Conservation (phyloP, 2,797 vertebrate species). For the Phylloscopus collybita region DNA sequence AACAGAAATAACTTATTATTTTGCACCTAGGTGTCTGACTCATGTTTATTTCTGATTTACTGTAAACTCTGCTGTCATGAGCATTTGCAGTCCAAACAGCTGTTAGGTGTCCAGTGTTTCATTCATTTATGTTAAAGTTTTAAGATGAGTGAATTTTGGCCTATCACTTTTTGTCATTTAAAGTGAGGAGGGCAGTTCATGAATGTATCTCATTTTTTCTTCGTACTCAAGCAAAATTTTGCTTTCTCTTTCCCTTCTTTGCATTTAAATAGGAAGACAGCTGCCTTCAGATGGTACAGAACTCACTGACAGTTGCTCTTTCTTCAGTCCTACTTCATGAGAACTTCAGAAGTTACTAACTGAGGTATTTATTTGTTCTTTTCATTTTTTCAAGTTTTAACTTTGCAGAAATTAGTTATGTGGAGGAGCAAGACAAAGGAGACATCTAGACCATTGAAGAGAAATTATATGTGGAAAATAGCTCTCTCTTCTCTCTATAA, state of each 20-base stretch:
- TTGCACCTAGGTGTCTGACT: background rate
- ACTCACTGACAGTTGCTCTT: background rate
- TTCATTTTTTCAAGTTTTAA: background rate
- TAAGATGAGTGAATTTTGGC: background rate
- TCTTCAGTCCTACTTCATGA: constrained; percentile 45
- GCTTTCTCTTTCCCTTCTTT: constrained; percentile 1
- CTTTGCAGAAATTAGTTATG: background rate
- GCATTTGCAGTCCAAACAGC: background rate
- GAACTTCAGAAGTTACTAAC: constrained; percentile 46
- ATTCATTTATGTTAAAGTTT: background rate
- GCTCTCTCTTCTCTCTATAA: no score
- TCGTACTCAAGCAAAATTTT: background rate
- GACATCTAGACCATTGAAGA: background rate
- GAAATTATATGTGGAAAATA: background rate
- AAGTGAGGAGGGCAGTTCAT: background rate
- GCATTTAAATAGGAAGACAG: constrained; percentile 12
- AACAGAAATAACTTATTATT: background rate
- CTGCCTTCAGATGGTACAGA: constrained; percentile 50
- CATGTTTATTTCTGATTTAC: background rate
- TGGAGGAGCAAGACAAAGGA: background rate
- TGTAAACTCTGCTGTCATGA: background rate
- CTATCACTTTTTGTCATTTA: background rate
- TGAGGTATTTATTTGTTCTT: constrained; percentile 56
- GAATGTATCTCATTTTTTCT: background rate
- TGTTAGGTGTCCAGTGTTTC: background rate